These are phyloP conservation scores for Matsumurasca onukii DNA, from an alignment of 1,140 invertebrate genomes.

Conservation along the genomic window DNA sequence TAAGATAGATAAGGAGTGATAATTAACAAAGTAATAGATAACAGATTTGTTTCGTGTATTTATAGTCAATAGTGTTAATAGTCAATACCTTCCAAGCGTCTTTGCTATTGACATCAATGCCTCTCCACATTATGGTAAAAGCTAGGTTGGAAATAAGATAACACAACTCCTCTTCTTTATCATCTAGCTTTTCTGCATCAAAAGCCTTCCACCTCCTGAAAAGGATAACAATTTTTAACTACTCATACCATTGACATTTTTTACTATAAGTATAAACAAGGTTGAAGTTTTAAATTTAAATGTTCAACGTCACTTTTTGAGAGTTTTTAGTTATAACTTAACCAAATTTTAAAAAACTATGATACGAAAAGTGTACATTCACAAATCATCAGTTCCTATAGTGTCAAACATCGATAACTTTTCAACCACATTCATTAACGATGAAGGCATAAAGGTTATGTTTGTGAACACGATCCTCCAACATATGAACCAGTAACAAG, in stretches of 20 bases:
- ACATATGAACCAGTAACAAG: not conserved
- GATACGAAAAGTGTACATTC: too few species aligned
- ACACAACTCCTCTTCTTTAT: conserved; percentile 58
- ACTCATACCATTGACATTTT: not conserved
- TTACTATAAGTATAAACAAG: too few species aligned
- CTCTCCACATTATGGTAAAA: conserved; percentile 62
- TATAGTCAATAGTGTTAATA: too few species aligned
- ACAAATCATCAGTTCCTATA: too few species aligned
- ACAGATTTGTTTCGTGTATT: too few species aligned
- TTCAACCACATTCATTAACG: too few species aligned
- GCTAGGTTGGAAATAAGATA: conserved; percentile 59
- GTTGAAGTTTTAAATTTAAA: not conserved
- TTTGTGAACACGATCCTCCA: too few species aligned
- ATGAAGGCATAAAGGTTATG: too few species aligned
- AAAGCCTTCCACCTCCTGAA: conserved; percentile 41
- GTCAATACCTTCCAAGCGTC: conserved; percentile 60
- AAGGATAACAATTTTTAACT: conserved; percentile 23
- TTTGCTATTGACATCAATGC: conserved; percentile 57
- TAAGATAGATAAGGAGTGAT: too few species aligned
- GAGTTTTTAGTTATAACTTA: not conserved
- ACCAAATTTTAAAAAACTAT: not conserved
- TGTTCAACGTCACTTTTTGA: not conserved
- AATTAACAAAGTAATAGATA: too few species aligned
- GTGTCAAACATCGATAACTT: too few species aligned
- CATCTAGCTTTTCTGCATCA: conserved; percentile 48